These are phyloP conservation scores for Lophotriccus pileatus DNA, from an alignment of 2,797 vertebrate genomes.

Conservation along the genomic window DNA sequence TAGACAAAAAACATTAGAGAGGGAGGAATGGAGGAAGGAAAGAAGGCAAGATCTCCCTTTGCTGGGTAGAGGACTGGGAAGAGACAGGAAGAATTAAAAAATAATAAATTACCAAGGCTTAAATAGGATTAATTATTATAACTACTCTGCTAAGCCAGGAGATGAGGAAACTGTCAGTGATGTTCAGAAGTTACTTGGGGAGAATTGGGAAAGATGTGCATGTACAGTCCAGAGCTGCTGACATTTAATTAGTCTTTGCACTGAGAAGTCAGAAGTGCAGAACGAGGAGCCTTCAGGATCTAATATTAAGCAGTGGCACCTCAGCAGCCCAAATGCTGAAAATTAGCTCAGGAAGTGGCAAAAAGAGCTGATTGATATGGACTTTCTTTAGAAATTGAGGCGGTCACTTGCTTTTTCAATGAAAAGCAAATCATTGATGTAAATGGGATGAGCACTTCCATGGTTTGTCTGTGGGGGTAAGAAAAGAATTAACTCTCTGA, in stretches of 20 bases:
- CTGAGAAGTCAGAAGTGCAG: neutral
- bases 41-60: neutral
- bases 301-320: neutral
- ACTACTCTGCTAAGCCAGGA: neutral
- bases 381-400: neutral
- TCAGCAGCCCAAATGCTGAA: neutral
- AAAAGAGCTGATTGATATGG: neutral
- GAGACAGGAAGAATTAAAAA: neutral
- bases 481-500: neutral
- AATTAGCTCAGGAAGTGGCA: neutral
- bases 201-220: neutral
- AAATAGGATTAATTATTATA: neutral
- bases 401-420: neutral
- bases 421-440: neutral
- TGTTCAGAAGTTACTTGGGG: neutral
- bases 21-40: neutral
- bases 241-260: neutral
- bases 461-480: neutral
- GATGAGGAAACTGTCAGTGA: neutral
- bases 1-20: neutral
- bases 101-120: neutral
- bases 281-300: neutral
- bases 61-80: neutral
- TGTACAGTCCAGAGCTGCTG: neutral
- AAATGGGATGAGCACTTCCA: neutral